Base-by-base conservation (phyloP, 2,888 invertebrate genomes). In the Pollenia amentaria region DNA sequence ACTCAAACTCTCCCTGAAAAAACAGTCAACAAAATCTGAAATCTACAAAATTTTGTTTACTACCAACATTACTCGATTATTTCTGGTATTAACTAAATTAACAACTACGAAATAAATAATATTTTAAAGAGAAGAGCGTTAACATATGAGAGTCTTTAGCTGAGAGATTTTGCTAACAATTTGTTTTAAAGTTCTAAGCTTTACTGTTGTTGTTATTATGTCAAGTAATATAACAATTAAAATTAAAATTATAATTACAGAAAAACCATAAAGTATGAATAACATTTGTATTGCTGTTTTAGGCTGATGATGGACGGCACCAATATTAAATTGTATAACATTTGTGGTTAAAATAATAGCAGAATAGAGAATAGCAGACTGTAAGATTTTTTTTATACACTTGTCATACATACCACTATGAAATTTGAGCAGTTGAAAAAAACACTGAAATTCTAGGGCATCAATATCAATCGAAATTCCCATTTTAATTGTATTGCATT, bases 41-140 rank as follows among this genome's bases (percentile, higher is more conserved):
- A 62, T 73, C 29, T 38, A 48, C 60, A 9, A 44, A 40, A 44
- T 78, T 48, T 55, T 72, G 29, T 29, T 46, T 72, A 55, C 62
- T 77, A 80, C 65, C 64, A 77, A 85, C 77, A 87, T 46, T 67
- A 53, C 60, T 81, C 46, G 72, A 85, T 77, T 62, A 82, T 70
- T 57, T 83, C 38, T 75, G 46, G 62, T 81, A 81, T 81, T 62
- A 79, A 79, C 60, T 21, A 72, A 81, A 53, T 29, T 64, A 29
- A 53, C 65, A 76, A 79, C 65, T 70, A 75, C 53, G 46, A 53
- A 38, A 2, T 10, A 77, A 2, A 40, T 29, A 67, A 1, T 16
- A 40, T 18, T 29, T 55, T 57, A 53, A 16, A 51, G 46, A 57
- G 57, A 67, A 75, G 40, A 48, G 16, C 16, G 16, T 29, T 46